Evolutionary conservation across 1,140 invertebrate species (phyloP), one percentile per base, ranked within the genome.

Genomic region (Ceratosolen solmsi): DNA sequence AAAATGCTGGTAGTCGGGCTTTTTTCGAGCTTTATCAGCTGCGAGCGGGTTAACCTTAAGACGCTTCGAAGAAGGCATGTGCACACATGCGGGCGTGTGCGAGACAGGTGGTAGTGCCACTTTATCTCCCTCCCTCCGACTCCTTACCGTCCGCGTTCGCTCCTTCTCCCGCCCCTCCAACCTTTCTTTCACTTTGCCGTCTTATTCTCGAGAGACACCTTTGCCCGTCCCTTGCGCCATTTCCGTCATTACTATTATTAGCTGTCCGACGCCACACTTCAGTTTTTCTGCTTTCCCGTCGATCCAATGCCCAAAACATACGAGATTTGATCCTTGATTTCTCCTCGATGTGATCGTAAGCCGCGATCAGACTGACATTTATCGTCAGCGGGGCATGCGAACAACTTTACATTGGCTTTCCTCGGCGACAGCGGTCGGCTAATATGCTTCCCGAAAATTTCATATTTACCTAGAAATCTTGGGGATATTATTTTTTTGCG

Each of bases 221-320:
- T n/a, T 13, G 38, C 33, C n/a, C 60, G 72, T 30, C 63, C 76
- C 65, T 76, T 75, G 41, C 81, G 68, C 30, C 15, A 13, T n/a
- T 20, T 27, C 65, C 85, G 82, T 86, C 85, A 86, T 87, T 88
- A 87, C 86, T 88, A 87, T 88, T 87, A 88, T 88, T 87, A 87
- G 84, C 83, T 80, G 65, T 68, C 58, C 85, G 74, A 83, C 80
- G 85, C 84, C 79, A 22, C 49, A 33, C 27, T 41, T 65, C 46
- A 65, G 65, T 46, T 54, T 81, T 74, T 58, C 79, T 56, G 41
- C 46, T 75, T 70, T 75, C 51, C 79, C 79, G 63, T 58, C 36
- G 0, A 77, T 68, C 30, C 17, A 36, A 30, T 30, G 63, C 5
- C 41, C 5, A 13, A 13, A 5, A 13, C 41, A 46, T 46, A 46